Conservation (phyloP, 53 echinoderm and acorn worm species). For the Antedon mediterranea region DNA sequence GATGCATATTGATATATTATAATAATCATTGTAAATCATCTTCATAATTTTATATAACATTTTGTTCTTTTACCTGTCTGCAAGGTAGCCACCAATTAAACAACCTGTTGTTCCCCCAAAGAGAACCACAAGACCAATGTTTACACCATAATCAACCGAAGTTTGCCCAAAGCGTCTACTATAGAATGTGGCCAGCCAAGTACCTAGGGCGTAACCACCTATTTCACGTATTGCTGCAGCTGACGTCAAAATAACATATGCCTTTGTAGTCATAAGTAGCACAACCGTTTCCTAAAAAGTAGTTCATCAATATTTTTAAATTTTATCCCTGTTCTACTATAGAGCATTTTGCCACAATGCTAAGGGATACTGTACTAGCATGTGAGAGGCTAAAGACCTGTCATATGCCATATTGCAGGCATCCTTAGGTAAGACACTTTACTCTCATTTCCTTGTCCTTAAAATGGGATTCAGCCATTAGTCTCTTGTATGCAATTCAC, state of each 20-base stretch:
- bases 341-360: no score
- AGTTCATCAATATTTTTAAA: no score
- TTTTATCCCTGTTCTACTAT: background rate
- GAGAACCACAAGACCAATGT: constrained; percentile 36
- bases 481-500: no score
- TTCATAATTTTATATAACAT: no score
- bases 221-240: constrained; percentile 41
- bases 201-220: constrained; percentile 35
- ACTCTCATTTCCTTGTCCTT: no score
- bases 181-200: constrained; percentile 72
- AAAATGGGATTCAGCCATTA: no score
- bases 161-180: constrained; percentile 18
- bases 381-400: no score
- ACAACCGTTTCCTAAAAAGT: constrained; percentile 24
- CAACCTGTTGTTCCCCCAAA: constrained; percentile 38
- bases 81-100: constrained; percentile 28
- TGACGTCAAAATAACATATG: constrained; percentile 33
- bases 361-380: no score
- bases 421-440: no score
- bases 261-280: constrained; percentile 18
- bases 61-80: constrained; percentile 42
- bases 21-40: no score
- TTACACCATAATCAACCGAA: constrained; percentile 30
- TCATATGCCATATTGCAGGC: no score
- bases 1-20: no score